Evolutionary conservation across 2,888 invertebrate genomes (phyloP).

Genomic region (Camponotus fellah): DNA sequence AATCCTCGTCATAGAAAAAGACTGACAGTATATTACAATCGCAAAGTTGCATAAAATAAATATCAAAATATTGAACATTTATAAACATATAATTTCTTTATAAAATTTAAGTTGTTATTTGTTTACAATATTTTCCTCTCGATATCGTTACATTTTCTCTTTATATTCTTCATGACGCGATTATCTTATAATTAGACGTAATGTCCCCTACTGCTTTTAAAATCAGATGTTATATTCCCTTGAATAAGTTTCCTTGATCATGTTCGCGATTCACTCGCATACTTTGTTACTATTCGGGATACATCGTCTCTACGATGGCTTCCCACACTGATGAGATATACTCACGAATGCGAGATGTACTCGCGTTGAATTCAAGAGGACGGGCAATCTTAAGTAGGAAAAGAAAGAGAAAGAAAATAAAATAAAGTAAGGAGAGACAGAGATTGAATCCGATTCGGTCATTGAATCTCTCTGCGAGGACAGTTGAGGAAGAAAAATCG

Average conservation of each 20-base stretch:
- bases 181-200: neutral
- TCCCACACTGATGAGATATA: conserved; percentile 56
- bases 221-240: neutral
- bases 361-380: conserved; percentile 62
- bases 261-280: conserved; percentile 55
- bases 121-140: neutral
- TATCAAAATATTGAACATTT: neutral
- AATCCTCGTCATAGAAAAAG: neutral
- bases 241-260: neutral
- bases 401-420: conserved; percentile 10
- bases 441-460: conserved; percentile 72
- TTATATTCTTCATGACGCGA: neutral
- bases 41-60: neutral
- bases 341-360: conserved; percentile 55
- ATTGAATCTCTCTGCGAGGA: conserved; percentile 71
- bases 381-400: conserved; percentile 52
- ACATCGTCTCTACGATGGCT: conserved; percentile 71
- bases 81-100: neutral
- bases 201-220: neutral
- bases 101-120: neutral
- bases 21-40: too few relatives aligned
- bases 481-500: conserved; percentile 59
- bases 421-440: conserved; percentile 34
- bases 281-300: conserved; percentile 57
- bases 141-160: neutral